Base-by-base conservation (phyloP, 2,888 invertebrate species). In the Monoplex corrugatus region DNA sequence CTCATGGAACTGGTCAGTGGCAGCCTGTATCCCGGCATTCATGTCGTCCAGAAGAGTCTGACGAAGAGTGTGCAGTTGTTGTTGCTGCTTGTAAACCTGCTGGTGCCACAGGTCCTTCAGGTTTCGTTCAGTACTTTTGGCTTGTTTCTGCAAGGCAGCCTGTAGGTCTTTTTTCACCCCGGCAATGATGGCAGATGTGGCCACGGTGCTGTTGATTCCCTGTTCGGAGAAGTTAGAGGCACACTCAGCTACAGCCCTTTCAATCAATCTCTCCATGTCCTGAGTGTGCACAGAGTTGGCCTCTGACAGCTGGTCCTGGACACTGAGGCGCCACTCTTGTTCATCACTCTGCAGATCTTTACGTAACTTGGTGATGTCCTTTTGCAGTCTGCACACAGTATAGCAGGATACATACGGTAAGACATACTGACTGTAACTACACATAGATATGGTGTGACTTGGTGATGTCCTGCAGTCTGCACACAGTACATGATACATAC, bases 301-400 rank as follows among this genome's bases (percentile, higher is more conserved):
- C n/a, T 75, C 50, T 40, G 75, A 32, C 38, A 89, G 75, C 68
- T 87, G 87, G 16, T 89, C 89, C 43, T 84, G 85, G 23, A 89
- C 57, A 19, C 68, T 68, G 78, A 38, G 43, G 0, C 50, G 72
- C 84, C 87, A 89, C 6, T 75, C 78, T 35, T 72, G 38, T 50
- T 89, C 89, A 72, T 93, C 92, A 63, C 91, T 82, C 44, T 93
- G 92, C 84, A 94, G 89, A 43, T 92, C 92, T 89, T 92, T 91
- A 75, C 92, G 86, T 2, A 92, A 40, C 19, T 72, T 89, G 57
- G 89, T 63, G 1, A 91, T 40, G 72, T 92, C 91, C 75, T 87
- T 90, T 50, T 89, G 63, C 50, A 91, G 43, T 57, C 91, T 92
- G 86, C 16, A 88, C 40, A 82, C 63, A 78, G 19, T 19, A 2